Evolutionary conservation across 2,888 invertebrate species (phyloP).

Genomic region (Drosophila mimetica): DNA sequence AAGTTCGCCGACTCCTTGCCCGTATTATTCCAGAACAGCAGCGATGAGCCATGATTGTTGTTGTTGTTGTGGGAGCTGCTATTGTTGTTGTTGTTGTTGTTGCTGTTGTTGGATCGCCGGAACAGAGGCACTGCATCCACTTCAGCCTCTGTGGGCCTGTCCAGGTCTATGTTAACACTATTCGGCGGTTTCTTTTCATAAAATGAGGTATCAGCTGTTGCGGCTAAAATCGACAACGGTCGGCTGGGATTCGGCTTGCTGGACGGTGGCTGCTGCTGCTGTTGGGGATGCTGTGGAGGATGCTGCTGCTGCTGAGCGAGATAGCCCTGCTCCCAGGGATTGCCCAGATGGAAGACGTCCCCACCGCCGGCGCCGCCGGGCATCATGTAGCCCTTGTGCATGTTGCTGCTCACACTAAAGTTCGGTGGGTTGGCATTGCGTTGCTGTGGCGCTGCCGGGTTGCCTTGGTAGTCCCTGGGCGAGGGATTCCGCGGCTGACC

Average conservation of each 20-base stretch:
- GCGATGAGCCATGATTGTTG: conserved; percentile 49
- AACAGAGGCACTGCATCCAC: conserved; percentile 41
- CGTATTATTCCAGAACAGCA: conserved; percentile 54
- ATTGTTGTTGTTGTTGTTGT: conserved; percentile 31
- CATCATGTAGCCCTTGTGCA: conserved; percentile 57
- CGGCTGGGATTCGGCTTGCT: conserved; percentile 63
- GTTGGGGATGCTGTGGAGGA: conserved; percentile 30
- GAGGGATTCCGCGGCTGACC: conserved; percentile 42
- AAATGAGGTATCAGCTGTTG: conserved; percentile 78
- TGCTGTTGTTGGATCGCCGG: conserved; percentile 39
- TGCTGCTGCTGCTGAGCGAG: conserved; percentile 34
- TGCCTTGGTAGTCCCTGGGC: conserved; percentile 48
- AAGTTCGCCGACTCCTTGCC: conserved; percentile 76
- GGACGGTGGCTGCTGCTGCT: conserved; percentile 61
- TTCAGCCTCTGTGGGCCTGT: conserved; percentile 31
- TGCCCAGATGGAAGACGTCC: conserved; percentile 58
- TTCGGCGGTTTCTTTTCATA: conserved; percentile 79
- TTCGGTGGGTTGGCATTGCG: conserved; percentile 77
- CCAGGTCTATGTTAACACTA: conserved; percentile 69
- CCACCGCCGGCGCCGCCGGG: conserved; percentile 37
- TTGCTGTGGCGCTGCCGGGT: conserved; percentile 48
- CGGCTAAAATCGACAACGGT: conserved; percentile 64
- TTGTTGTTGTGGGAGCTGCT: conserved; percentile 43
- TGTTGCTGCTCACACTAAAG: conserved; percentile 54
- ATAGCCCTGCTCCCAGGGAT: conserved; percentile 62